Conservation (phyloP, 2,797 vertebrate species). For the Eidolon dupreanum region DNA sequence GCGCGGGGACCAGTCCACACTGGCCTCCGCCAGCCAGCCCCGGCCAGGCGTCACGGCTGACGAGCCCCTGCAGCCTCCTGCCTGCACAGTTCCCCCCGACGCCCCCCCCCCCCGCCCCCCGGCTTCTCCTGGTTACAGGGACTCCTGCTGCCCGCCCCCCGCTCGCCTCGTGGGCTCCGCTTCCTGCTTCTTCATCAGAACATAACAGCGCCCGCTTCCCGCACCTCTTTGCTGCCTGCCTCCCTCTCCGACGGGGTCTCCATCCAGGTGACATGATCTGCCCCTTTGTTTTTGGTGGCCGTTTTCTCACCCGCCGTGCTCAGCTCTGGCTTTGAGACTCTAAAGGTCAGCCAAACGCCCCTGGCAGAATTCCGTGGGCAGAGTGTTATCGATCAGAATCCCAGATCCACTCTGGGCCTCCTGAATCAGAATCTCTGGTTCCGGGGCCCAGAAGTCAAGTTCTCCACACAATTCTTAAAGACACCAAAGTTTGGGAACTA, state of each 20-base stretch:
- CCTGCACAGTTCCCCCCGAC: not conserved
- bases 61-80: not conserved
- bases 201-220: not conserved
- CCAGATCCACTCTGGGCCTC: not conserved
- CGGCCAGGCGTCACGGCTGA: accelerated
- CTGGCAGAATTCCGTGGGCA: not conserved
- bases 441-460: not conserved
- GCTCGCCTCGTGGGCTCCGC: not conserved
- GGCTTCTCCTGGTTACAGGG: not conserved
- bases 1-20: accelerated
- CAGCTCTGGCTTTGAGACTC: not conserved
- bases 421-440: not conserved
- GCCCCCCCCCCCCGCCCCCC: accelerated
- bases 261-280: not conserved
- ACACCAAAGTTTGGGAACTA: not conserved
- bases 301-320: not conserved
- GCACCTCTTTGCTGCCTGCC: not conserved
- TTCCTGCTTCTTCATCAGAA: not conserved
- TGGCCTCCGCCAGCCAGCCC: not conserved
- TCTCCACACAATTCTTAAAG: not conserved
- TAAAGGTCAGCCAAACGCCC: not conserved
- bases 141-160: not conserved
- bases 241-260: not conserved
- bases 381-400: not conserved
- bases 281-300: not conserved